Conservation (phyloP, 2,888 invertebrate genomes). For the Conops quadrifasciatus region DNA sequence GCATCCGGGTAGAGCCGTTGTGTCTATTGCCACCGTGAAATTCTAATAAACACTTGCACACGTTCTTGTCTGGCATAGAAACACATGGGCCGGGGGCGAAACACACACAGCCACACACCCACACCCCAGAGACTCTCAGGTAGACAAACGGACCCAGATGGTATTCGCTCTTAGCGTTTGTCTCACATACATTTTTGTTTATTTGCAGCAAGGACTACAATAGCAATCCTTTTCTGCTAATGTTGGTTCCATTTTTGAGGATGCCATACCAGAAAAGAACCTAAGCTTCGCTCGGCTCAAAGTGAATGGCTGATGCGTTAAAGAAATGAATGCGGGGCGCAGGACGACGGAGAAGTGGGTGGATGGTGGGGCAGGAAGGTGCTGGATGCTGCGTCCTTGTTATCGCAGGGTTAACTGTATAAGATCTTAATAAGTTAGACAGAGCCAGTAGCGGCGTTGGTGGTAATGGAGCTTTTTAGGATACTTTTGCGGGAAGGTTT, state of each 20-base stretch:
- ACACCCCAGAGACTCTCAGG: neutral
- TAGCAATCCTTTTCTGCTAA: conserved; percentile 8
- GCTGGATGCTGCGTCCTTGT: too few species aligned
- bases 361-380: too few species aligned
- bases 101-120: conserved; percentile 13
- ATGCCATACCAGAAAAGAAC: neutral
- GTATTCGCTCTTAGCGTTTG: conserved; percentile 25
- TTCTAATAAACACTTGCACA: conserved; percentile 33
- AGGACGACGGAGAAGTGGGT: neutral
- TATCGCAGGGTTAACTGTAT: neutral
- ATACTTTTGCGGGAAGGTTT: neutral
- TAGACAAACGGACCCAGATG: conserved; percentile 17
- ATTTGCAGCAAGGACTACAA: conserved; percentile 24
- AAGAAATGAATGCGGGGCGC: neutral
- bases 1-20: neutral
- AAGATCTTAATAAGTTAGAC: conserved; percentile 26
- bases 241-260: neutral
- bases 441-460: neutral
- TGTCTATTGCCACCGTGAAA: neutral
- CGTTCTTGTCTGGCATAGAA: conserved; percentile 23
- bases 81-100: neutral
- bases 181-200: conserved; percentile 29
- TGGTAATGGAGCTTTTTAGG: neutral
- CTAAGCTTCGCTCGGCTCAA: neutral
- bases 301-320: neutral